Evolutionary conservation across 2,113 vertebrate genomes (phyloP), one percentile per base, ranked within the genome.

Genomic region (Nesogale talazaci): DNA sequence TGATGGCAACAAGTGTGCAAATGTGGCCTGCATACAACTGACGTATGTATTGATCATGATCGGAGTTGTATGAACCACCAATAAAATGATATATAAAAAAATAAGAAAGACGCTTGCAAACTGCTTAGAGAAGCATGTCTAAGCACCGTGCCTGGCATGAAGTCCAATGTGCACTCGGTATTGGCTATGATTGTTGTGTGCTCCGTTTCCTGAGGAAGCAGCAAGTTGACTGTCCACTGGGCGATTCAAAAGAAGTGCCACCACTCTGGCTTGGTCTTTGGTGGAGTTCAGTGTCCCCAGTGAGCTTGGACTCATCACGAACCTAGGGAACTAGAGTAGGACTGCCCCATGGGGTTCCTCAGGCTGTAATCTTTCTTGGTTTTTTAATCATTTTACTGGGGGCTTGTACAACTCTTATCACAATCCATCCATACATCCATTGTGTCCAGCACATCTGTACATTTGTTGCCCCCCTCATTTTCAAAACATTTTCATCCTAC

Each of bases 141-240:
- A 52, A 52, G 46, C 6, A 11, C 10, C 46, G 42, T 46, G 46
- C 8, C 59, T n/a, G 11, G 31, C 56, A 80, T 77, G 27, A 88
- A 75, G 69, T 40, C n/a, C 42, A 52, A 61, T 20, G 63, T 78
- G 38, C 57, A 10, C 25, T 52, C 25, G 34, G 65, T 76, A 69
- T 52, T 8, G 56, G 72, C 31, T 6, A 5, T 4, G 23, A 52
- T 34, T 31, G 11, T 23, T 19, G 25, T 1, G 0, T 17, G 59
- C 46, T 42, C 29, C 38, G 56, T 63, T 89, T 92, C 19, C 74
- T 52, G 7, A 1, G 6, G 10, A 5, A 70, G 46, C 83, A 76
- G 46, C 74, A 72, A 70, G 46, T 27, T n/a, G 34, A 65, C 22
- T 23, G 65, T 59, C 27, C 19, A 36, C n/a, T 36, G 29, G 57